Conservation (phyloP, 2,113 vertebrate genomes). For the Hippocampus mohnikei region DNA sequence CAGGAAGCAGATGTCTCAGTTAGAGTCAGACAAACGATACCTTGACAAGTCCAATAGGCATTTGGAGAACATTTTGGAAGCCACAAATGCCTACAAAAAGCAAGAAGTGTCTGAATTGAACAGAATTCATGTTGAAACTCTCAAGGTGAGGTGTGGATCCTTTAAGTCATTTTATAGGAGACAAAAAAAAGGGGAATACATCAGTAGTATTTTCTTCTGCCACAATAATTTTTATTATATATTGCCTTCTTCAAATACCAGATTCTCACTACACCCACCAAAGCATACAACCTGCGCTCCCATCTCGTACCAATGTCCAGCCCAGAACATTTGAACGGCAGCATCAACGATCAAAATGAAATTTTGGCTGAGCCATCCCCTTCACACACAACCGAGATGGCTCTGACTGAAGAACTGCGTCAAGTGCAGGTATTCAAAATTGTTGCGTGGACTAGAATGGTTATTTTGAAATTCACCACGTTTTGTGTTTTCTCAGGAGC, state of each 20-base stretch:
- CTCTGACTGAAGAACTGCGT: constrained; percentile 84
- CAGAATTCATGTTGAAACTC: constrained; percentile 85
- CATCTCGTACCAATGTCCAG: constrained; percentile 75
- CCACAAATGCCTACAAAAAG: constrained; percentile 85
- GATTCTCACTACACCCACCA: constrained; percentile 90
- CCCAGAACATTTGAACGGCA: constrained; percentile 71
- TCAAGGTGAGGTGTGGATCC: constrained; percentile 76
- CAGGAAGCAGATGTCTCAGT: constrained; percentile 86
- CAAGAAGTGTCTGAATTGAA: constrained; percentile 87
- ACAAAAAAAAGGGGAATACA: background rate
- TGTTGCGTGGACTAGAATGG: background rate
- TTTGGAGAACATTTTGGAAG: constrained; percentile 92
- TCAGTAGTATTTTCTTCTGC: background rate
- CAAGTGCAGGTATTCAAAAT: constrained; percentile 77
- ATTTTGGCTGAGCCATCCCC: constrained; percentile 81
- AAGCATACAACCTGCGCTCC: constrained; percentile 79
- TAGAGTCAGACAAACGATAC: constrained; percentile 88
- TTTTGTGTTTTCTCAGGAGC: constrained; percentile 71
- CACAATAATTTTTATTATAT: too few relatives aligned
- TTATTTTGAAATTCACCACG: background rate
- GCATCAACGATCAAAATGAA: constrained; percentile 49
- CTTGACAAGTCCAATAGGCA: constrained; percentile 86
- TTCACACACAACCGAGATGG: constrained; percentile 84
- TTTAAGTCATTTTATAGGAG: background rate
- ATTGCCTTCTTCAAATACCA: constrained; percentile 41